Evolutionary conservation across 2,113 vertebrate genomes (phyloP).

Genomic region (Saccopteryx bilineata): DNA sequence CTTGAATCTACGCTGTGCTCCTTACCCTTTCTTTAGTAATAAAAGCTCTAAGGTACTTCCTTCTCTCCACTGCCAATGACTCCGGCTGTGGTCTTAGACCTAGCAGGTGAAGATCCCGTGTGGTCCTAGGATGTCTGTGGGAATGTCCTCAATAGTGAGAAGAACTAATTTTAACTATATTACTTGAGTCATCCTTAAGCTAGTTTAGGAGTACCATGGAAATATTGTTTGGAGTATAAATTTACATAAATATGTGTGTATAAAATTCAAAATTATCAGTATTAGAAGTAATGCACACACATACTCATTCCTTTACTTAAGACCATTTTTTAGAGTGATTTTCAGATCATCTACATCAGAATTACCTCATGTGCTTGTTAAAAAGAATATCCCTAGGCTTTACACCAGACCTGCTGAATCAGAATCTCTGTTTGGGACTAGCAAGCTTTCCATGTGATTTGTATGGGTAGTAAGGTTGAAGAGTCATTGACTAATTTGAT

Average conservation of each 20-base stretch:
- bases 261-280: neutral
- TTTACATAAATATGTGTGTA: neutral
- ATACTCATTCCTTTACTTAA: neutral
- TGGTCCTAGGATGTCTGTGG: neutral
- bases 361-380: neutral
- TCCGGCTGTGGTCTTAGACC: neutral
- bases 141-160: neutral
- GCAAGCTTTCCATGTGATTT: neutral
- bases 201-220: neutral
- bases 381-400: neutral
- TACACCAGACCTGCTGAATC: neutral
- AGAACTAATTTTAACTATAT: neutral
- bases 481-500: neutral
- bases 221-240: neutral
- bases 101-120: neutral
- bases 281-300: neutral
- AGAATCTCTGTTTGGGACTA: neutral
- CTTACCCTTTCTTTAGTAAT: neutral
- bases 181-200: neutral
- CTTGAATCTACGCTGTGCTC: neutral
- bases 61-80: neutral
- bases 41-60: accelerated
- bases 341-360: neutral
- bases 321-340: neutral
- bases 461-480: neutral